A percentile compares a stretch with the other conserved stretches of the same genome.
phyloP scores from a whole-genome alignment of 2,888 invertebrate genomes.

The Candidula unifasciata region DNA sequence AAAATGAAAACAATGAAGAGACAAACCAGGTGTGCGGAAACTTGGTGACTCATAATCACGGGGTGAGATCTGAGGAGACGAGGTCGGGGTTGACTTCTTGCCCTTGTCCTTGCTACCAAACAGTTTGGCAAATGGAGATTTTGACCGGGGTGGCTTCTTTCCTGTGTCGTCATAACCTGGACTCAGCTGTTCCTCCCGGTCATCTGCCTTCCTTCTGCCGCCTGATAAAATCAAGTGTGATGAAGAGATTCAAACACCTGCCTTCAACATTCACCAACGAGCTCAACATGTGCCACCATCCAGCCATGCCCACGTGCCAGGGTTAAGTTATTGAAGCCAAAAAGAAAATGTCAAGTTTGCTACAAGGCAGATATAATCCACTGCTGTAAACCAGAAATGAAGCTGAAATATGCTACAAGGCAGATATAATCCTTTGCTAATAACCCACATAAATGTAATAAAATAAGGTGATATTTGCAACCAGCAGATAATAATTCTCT shows the following conservation, averaged over 20 bases:
- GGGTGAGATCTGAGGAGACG: constrained; percentile 10
- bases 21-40: constrained; percentile 40
- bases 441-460: no score
- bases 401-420: no score
- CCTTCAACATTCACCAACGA: constrained; percentile 9
- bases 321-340: constrained; percentile 40
- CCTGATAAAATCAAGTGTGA: constrained; percentile 42
- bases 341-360: not conserved
- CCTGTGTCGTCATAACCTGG: constrained; percentile 18
- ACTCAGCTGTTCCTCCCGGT: not conserved
- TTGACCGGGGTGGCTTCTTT: constrained; percentile 92
- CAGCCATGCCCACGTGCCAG: constrained; percentile 38
- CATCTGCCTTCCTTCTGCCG: constrained; percentile 26
- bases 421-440: no score
- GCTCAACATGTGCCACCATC: constrained; percentile 19
- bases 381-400: not conserved
- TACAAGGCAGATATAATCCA: not conserved
- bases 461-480: no score
- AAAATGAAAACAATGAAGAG: constrained; percentile 24
- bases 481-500: no score
- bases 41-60: constrained; percentile 14
- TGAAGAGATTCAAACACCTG: not conserved
- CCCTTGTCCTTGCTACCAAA: constrained; percentile 63
- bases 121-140: constrained; percentile 88
- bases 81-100: constrained; percentile 4